phyloP scores from a whole-genome alignment of 2,113 vertebrate species.

The Parotia lawesii region DNA sequence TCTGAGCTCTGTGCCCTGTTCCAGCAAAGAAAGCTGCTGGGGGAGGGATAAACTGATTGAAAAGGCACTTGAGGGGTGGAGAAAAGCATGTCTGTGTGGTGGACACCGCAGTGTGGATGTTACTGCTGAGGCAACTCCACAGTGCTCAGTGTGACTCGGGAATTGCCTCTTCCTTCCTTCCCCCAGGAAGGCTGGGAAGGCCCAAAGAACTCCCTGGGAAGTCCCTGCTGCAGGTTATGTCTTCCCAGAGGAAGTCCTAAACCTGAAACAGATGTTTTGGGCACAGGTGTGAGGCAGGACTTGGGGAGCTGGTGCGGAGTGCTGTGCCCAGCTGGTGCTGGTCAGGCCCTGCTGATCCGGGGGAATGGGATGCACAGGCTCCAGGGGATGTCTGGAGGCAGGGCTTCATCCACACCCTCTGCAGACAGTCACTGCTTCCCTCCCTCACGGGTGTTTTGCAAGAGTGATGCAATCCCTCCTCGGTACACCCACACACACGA shows the following conservation, averaged over 20 bases:
- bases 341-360: fast-evolving
- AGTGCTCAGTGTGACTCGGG: background rate
- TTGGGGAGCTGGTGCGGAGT: fast-evolving
- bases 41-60: background rate
- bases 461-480: background rate
- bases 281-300: background rate
- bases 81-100: too few species aligned
- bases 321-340: background rate
- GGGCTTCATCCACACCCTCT: fast-evolving
- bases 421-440: background rate
- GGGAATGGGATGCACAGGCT: fast-evolving
- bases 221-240: background rate
- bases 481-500: fast-evolving
- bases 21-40: background rate
- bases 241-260: background rate
- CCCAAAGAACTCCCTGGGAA: background rate
- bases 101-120: fast-evolving
- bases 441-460: background rate
- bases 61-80: background rate
- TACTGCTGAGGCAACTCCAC: background rate
- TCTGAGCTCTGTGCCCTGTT: background rate
- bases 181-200: background rate
- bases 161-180: background rate
- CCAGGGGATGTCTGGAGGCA: fast-evolving
- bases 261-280: background rate